Evolutionary conservation across 2,888 invertebrate genomes (phyloP).

Genomic region (Esperia sulphurella): DNA sequence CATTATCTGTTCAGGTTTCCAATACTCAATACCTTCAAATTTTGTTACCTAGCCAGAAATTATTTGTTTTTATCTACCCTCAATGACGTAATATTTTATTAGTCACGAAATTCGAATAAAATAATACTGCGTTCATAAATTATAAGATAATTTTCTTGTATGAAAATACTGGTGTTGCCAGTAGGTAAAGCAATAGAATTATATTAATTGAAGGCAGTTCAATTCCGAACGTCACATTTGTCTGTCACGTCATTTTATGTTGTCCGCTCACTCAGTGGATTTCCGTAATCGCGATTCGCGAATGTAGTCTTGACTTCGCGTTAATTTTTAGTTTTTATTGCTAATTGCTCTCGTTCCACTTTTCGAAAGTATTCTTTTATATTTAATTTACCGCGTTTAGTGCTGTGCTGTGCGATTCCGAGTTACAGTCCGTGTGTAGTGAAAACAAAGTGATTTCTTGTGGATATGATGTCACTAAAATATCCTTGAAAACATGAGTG

Average conservation of each 20-base stretch:
- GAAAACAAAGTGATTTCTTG: constrained; percentile 50
- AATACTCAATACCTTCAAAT: no score
- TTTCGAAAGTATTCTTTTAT: constrained; percentile 58
- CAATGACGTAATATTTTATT: no score
- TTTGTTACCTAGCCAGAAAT: no score
- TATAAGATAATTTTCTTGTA: background rate
- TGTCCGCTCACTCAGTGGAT: constrained; percentile 31
- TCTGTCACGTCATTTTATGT: constrained; percentile 39
- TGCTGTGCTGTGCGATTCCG: constrained; percentile 35
- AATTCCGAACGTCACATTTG: constrained; percentile 43
- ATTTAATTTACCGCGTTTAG: constrained; percentile 39
- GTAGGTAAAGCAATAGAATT: constrained; percentile 11
- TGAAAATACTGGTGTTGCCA: constrained; percentile 4
- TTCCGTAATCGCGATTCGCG: constrained; percentile 43
- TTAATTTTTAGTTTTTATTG: constrained; percentile 43
- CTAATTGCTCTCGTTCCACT: constrained; percentile 69
- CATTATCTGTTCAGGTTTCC: no score
- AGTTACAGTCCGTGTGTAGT: constrained; percentile 12
- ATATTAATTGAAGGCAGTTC: constrained; percentile 27
- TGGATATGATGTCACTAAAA: constrained; percentile 69
- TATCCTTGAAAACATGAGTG: constrained; percentile 76
- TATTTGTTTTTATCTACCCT: no score
- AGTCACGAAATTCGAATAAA: background rate
- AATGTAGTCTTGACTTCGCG: constrained; percentile 43
- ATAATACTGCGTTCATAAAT: background rate